Conservation (phyloP, 1,140 invertebrate species). For the Apocrypta bakeri region DNA sequence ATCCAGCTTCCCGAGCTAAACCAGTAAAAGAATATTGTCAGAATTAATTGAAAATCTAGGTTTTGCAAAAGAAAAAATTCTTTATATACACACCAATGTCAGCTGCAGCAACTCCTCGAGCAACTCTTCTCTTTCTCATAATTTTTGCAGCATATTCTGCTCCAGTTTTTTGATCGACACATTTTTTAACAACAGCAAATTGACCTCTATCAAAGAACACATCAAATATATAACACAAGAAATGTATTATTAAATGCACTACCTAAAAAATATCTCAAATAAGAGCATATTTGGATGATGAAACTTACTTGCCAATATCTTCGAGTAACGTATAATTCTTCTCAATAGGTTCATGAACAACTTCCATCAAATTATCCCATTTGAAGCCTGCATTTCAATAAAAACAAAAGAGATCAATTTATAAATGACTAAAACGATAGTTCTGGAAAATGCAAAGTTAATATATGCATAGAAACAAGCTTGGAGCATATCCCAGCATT, state of each 20-base stretch:
- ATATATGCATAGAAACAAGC: background rate
- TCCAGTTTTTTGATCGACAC: conserved; percentile 76
- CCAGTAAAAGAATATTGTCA: conserved; percentile 48
- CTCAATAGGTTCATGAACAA: conserved; percentile 77
- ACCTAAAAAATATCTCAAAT: no score
- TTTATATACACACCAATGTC: conserved; percentile 71
- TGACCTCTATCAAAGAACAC: conserved; percentile 77
- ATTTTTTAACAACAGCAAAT: conserved; percentile 82
- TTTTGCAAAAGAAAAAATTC: background rate
- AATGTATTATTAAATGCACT: no score
- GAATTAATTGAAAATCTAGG: background rate
- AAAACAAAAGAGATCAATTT: background rate
- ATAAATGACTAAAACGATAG: no score
- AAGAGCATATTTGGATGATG: background rate
- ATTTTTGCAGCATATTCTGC: conserved; percentile 82
- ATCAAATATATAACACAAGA: no score
- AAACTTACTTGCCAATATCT: conserved; percentile 79
- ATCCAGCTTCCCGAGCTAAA: conserved; percentile 77
- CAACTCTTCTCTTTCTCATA: conserved; percentile 79
- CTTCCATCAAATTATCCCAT: conserved; percentile 75
- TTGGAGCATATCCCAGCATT: background rate
- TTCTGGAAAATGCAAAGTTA: background rate
- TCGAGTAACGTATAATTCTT: conserved; percentile 77
- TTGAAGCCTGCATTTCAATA: conserved; percentile 60
- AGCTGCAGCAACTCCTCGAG: conserved; percentile 75